phyloP scores from a whole-genome alignment of 2,113 vertebrate genomes.

The Anas platyrhynchos region DNA sequence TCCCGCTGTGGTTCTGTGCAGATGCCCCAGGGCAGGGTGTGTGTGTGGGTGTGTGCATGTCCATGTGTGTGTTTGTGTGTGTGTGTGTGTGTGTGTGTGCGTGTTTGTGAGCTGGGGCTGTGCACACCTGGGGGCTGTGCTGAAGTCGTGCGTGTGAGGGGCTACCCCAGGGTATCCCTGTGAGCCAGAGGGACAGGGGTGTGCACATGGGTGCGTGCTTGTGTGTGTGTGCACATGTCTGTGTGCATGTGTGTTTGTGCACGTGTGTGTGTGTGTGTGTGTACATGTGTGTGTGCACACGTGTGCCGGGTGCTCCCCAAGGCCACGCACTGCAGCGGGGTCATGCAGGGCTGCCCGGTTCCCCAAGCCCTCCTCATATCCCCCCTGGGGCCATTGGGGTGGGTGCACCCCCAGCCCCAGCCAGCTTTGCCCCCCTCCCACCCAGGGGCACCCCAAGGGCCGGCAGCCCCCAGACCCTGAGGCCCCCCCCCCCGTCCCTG shows the following conservation, averaged over 20 bases:
- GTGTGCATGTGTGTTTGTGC: not conserved
- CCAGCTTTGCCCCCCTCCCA: not conserved
- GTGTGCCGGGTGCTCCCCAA: not conserved
- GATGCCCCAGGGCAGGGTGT: not conserved
- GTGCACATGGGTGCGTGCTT: not conserved
- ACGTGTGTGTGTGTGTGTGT: too few relatives aligned
- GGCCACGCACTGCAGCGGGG: too few relatives aligned
- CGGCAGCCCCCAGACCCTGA: not conserved
- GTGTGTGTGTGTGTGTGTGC: not conserved
- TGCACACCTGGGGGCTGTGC: not conserved
- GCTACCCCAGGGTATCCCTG: not conserved
- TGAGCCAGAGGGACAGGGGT: not conserved
- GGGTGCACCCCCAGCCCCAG: too few relatives aligned
- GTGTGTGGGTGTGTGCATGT: too few relatives aligned
- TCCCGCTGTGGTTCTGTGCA: not conserved
- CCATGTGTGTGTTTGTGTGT: not conserved
- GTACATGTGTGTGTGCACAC: not conserved
- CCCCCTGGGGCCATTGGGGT: too few relatives aligned
- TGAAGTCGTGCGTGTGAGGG: not conserved
- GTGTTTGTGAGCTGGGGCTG: not conserved
- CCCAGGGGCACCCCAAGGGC: not conserved
- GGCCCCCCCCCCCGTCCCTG: too few relatives aligned
- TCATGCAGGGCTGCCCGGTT: too few relatives aligned
- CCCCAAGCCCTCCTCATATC: too few relatives aligned
- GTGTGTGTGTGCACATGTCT: not conserved